Evolutionary conservation across 1,140 invertebrate genomes (phyloP), one percentile per base, ranked within the genome.

Genomic region (Muscidifurax raptorellus): DNA sequence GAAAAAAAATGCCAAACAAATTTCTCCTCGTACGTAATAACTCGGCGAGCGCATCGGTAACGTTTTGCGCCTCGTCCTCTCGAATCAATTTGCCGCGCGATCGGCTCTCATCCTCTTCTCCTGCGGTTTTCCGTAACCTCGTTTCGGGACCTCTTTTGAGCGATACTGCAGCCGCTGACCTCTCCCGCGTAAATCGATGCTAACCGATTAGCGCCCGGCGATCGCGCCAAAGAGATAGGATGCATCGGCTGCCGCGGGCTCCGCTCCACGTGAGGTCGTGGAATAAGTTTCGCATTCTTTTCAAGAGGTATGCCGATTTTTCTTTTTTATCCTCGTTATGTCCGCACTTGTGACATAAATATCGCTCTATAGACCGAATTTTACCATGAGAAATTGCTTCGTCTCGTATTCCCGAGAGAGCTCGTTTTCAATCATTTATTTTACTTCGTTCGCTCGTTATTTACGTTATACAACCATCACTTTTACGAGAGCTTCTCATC

Each of bases 101-200:
- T 82, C 71, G 52, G 5, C 18, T 59, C 13, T 59, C 66, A 12
- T 36, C 18, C 13, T 27, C 79, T 75, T 69, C 7, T 32, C 30
- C 71, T 83, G 36, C 40, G 82, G 82, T 83, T 83, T 83, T 83
- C 82, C 82, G 15, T 47, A 76, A 79, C 82, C 82, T 64, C 82
- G 76, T 79, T 83, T 83, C 64, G 59, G 64, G 82, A 52, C 82
- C 74, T 77, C 72, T 27, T 85, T 85, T 28, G 52, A 59, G 52
- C 52, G 6, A 59, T 59, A 18, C 52, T 59, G n/a, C 28, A 44
- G 67, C 18, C 59, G 66, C 47, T 82, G 69, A 81, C 72, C 81
- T 82, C 25, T 74, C 81, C 59, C 72, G 52, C 22, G 69, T 66
- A 82, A 82, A 77, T 83, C 74, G 74, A 83, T 83, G 59, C 64